Evolutionary conservation across 2,797 vertebrate genomes (phyloP), one percentile per base, ranked within the genome.

Genomic region (Ataeniobius toweri): DNA sequence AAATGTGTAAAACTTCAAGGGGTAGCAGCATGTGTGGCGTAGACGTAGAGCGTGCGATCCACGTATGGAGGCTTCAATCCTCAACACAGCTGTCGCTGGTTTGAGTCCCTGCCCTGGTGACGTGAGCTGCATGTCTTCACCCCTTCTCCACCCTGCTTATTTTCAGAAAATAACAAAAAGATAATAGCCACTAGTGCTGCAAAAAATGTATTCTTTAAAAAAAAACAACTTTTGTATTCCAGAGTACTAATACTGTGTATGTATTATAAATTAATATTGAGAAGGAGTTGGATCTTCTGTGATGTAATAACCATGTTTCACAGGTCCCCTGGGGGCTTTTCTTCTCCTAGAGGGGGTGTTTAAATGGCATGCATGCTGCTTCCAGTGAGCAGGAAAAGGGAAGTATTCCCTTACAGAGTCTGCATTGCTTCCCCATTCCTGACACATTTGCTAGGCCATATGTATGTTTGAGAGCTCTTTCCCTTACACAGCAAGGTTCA

Each of bases 361-460:
- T 36, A 44, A 6, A 1, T 77, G 55, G 53, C 50, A 46, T 67
- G 24, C 53, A 67, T 48, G 10, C 26, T 39, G 22, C 74, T 90
- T 90, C 85, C 79, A 79, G 20, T 63, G 80, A 82, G 68, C 59
- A 78, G 53, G 82, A 94, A 95, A 89, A 88, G 76, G 80, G 95
- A 96, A 96, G 92, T 85, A 86, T 59, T 78, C 78, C 76, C 53
- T 77, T 20, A 76, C 22, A 82, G 61, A 20, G 18, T 1, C 1
- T 78, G 83, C 89, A 81, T 92, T 92, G 9, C 87, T 95, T 96
- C 95, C 85, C 69, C 86, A 86, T 96, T 94, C 81, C 88, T 74
- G 20, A 86, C 39, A 82, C 68, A 83, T 44, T 61, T 56, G 59
- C 58, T 74, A 65, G 0, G 1, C 41, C 76, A 18, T 36, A 28